Evolutionary conservation across 2,797 vertebrate species (phyloP).

Genomic region (Myiotriccus ornatus): DNA sequence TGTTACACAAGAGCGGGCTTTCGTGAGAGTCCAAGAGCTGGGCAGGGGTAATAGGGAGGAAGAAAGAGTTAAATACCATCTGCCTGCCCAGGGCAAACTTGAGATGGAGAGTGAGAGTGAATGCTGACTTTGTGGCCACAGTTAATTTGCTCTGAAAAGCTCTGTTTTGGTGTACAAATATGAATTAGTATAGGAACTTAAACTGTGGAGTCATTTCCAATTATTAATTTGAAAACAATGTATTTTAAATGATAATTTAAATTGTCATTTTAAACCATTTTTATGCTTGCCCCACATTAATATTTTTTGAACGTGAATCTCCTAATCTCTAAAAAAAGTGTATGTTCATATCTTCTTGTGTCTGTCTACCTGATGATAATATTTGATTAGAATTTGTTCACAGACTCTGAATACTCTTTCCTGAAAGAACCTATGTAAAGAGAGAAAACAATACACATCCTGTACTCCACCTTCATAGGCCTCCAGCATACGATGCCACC

Average conservation of each 20-base stretch:
- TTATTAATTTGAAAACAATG: neutral
- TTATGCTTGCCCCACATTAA: fast-evolving
- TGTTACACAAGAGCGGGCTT: neutral
- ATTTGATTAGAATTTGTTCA: slow-evolving; percentile 38
- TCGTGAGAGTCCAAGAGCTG: neutral
- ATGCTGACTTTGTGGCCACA: neutral
- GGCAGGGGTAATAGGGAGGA: neutral
- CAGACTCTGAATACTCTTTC: slow-evolving; percentile 30
- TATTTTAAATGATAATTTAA: neutral
- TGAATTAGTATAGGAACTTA: neutral
- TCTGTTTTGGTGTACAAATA: neutral
- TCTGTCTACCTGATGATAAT: slow-evolving; percentile 30
- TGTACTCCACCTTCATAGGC: slow-evolving; percentile 64
- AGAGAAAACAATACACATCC: slow-evolving; percentile 68
- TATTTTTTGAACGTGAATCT: neutral
- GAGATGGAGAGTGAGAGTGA: neutral
- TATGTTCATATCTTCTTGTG: neutral
- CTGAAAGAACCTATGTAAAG: slow-evolving; percentile 60
- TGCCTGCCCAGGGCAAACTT: neutral
- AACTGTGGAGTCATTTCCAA: neutral
- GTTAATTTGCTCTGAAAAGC: neutral
- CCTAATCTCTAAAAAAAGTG: neutral
- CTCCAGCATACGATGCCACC: slow-evolving; percentile 64
- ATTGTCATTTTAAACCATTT: neutral
- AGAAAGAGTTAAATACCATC: neutral